Evolutionary conservation across 92 coral and sea anemone species (phyloP), one percentile per base, ranked within the genome.

Genomic region (Montipora capitata): DNA sequence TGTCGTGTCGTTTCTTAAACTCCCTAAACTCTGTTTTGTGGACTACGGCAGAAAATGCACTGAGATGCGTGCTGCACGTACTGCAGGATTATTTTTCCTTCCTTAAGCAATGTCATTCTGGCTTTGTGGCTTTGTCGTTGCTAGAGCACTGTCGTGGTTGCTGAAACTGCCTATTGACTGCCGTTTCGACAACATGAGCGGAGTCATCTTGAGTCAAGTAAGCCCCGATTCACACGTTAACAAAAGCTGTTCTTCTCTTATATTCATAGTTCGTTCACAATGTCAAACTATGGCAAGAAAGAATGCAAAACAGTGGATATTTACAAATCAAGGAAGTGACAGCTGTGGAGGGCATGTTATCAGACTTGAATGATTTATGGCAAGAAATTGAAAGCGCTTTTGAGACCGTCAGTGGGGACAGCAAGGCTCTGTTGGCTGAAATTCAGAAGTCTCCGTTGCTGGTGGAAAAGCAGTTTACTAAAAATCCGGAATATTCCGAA

Each of bases 401-500:
- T 82, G 95, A 90, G 59, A 93, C 99, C 16, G 99, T 98, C 8
- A 92, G 98, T 71, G 68, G 94, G 52, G 99, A 98, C 88, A 98
- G 99, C 63, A 98, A 98, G 81, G 98, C 98, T 52, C 94, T 98
- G 16, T 69, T 98, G 44, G 98, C 94, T 68, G 99, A 96, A 69
- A 87, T 98, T 15, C 99, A 98, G 78, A 96, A 96, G 89, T 94
- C 98, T 51, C 88, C 97, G 13, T 83, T 96, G 43, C 92, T 92
- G 66, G 82, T 80, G 44, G 98, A 98, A 64, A 98, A 96, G 49
- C 96, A 96, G 64, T 95, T 93, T 79, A 84, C 88, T 71, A 92
- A 98, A 88, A 88, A 98, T 79, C 98, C 99, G 44, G 98, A 96
- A 42, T 98, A 92, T 70, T 98, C 99, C 13, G 98, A 97, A 72